Evolutionary conservation across 2,888 invertebrate genomes (phyloP).

Genomic region (Globia sparganii): DNA sequence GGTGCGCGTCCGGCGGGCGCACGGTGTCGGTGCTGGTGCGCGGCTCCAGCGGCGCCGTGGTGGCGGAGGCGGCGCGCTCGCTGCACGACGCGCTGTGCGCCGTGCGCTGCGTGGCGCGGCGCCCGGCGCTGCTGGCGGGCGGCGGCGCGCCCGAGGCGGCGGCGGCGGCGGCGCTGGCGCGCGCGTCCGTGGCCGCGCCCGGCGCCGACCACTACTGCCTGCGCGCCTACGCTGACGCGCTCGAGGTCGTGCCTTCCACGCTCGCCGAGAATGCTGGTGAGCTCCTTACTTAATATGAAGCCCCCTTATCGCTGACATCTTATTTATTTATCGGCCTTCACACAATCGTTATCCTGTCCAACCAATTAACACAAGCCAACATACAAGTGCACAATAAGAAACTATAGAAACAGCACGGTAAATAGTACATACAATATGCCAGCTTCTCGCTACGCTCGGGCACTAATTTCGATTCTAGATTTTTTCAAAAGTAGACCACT

Average conservation of each 20-base stretch:
- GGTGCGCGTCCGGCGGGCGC: constrained; percentile 96
- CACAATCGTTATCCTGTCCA: background rate
- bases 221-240: constrained; percentile 98
- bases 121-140: constrained; percentile 97
- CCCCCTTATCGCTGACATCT: background rate
- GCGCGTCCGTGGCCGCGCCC: constrained; percentile 94
- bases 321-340: background rate
- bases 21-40: constrained; percentile 98
- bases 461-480: too few relatives aligned
- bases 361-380: background rate
- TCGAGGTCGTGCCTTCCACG: constrained; percentile 93
- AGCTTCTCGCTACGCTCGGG: too few relatives aligned
- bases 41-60: constrained; percentile 95
- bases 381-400: background rate
- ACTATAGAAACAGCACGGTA: background rate
- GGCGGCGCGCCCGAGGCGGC: constrained; percentile 99
- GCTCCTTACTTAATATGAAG: background rate
- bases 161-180: constrained; percentile 95
- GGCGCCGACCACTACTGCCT: constrained; percentile 99
- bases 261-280: constrained; percentile 88
- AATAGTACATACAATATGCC: background rate
- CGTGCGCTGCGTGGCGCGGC: constrained; percentile 98
- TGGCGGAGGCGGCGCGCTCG: constrained; percentile 97
- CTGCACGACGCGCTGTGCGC: constrained; percentile 97
- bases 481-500: too few relatives aligned